Base-by-base conservation (phyloP, 2,888 invertebrate species). In the Aethes cnicana region DNA sequence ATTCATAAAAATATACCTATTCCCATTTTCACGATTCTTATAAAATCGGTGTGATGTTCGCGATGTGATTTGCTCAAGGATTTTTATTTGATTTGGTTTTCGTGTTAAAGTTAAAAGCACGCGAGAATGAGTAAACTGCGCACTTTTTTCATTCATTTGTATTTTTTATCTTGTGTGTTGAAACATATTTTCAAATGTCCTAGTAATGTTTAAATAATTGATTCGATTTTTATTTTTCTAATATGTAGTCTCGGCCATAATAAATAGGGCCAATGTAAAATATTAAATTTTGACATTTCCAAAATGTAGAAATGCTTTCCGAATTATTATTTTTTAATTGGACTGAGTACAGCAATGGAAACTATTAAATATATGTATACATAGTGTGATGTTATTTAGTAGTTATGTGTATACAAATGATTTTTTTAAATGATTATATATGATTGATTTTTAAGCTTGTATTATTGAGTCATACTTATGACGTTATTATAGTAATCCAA, bases 401-500 rank as follows among this genome's bases (percentile, higher is more conserved):
- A 56, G 32, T 46, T 39, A 35, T 32, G 18, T 32, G 25, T n/a
- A n/a, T n/a, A n/a, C n/a, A 16, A 44, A 17, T 12, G 28, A 16
- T 25, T 46, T 52, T 41, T 44, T 52, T 46, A 32, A 39, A 37
- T 37, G 16, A 52, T 52, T 33, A 12, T 46, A 39, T 18, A 39
- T 30, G 21, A 33, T 42, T 49, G 48, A 44, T 61, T 59, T 48
- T 32, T 52, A 46, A 53, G 54, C 42, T 41, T 52, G 46, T 56
- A 53, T 53, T 41, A 33, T 44, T 52, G 54, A 41, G 55, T 54
- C 52, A 65, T 71, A 70, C 56, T 54, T 60, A n/a, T n/a, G n/a
- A n/a, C 66, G 66, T 73, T 64, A 65, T 73, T 72, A 53, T 58
- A 72, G 61, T 60, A 65, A 63, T 71, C 79, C 79, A 79, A 79